phyloP scores from a whole-genome alignment of 1,140 invertebrate genomes.

The Alviniconcha marisindica region DNA sequence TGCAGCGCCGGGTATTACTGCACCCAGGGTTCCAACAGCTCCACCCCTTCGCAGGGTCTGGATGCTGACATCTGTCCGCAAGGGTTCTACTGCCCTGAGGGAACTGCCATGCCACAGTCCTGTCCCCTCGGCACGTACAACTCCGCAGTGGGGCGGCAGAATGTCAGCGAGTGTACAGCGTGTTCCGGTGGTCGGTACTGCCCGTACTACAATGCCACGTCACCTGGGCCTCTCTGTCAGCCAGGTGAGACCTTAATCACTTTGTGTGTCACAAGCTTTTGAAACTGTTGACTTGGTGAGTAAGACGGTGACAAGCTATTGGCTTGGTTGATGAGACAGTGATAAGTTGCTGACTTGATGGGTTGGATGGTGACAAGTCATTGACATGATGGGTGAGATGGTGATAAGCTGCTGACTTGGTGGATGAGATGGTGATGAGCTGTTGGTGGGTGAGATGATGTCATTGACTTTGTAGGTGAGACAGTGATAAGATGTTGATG shows the following conservation, averaged over 20 bases:
- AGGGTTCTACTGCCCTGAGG: conserved; percentile 69
- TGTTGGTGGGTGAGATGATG: too few species aligned
- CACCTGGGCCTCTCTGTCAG: conserved; percentile 55
- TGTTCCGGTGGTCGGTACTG: conserved; percentile 68
- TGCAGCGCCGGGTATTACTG: conserved; percentile 71
- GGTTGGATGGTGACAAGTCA: not conserved
- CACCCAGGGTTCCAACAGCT: conserved; percentile 63
- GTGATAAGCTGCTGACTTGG: too few species aligned
- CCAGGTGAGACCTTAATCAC: conserved; percentile 57
- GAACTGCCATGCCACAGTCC: conserved; percentile 54
- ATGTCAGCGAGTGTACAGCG: conserved; percentile 59
- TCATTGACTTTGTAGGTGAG: too few species aligned
- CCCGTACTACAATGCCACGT: conserved; percentile 67
- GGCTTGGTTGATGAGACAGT: too few species aligned
- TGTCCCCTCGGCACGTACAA: conserved; percentile 70
- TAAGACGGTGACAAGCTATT: not conserved
- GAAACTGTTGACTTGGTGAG: not conserved
- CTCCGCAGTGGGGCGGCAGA: conserved; percentile 52
- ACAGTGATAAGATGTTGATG: too few species aligned
- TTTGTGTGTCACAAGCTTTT: not conserved
- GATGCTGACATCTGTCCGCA: conserved; percentile 65
- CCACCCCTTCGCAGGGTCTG: conserved; percentile 57
- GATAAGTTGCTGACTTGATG: too few species aligned
- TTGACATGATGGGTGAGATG: too few species aligned
- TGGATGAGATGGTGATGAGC: too few species aligned